Evolutionary conservation across 2,113 vertebrate genomes (phyloP), one percentile per base, ranked within the genome.

Genomic region (Pardalotus punctatus): DNA sequence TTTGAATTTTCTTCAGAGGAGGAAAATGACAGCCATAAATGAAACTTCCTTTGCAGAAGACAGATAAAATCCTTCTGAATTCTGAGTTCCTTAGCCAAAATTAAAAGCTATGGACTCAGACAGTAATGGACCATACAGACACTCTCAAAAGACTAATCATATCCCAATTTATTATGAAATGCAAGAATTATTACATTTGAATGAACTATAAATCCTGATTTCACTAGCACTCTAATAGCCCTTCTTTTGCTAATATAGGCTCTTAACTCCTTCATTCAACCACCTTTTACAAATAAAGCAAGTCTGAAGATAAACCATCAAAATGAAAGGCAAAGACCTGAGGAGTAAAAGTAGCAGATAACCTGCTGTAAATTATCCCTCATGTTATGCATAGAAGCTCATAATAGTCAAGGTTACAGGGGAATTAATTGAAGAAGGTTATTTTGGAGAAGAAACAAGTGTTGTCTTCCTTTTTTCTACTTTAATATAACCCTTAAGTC

Each of bases 1-100:
- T 94, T 83, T 76, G 77, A 66, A 81, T 96, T 96, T 86, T 86
- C 81, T 78, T 93, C 84, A 64, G 85, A 12, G 28, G 8, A 78
- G 42, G 58, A 80, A 94, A 88, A 90, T 53, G 58, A 42, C 70
- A 36, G 15, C 53, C 36, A 61, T 48, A 77, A 74, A 93, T 19
- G 64, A 85, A 73, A 77, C 28, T 54, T 94, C 66, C 54, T 78
- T 56, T 51, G 45, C 65, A 86, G 84, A 80, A 65, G 45, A 21
- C 29, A 79, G 17, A 71, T 31, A 42, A 58, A 93, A 88, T 66
- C n/a, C 29, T 69, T 61, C 36, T 24, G 45, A 60, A 69, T 67
- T 80, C 66, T 43, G 73, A 72, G 31, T 5, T 91, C 36, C 56
- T 93, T n/a, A 33, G 54, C 43, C 56, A 89, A 47, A 94, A 89